Conservation (phyloP, 2,113 vertebrate species). For the Macquaria australasica region DNA sequence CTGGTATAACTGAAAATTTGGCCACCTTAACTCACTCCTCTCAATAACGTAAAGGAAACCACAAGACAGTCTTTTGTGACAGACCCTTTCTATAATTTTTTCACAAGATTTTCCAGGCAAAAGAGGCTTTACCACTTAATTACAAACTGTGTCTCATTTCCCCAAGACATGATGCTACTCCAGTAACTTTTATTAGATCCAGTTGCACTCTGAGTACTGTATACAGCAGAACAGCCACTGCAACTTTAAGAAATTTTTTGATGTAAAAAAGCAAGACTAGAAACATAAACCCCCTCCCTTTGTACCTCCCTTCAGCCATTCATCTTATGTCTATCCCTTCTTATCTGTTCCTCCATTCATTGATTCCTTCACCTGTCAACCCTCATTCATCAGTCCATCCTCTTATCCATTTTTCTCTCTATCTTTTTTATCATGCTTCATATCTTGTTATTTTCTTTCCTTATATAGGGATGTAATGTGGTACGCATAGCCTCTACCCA, state of each 20-base stretch:
- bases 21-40: background rate
- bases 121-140: background rate
- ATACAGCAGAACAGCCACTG: background rate
- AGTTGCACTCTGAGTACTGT: background rate
- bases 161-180: background rate
- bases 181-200: background rate
- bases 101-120: background rate
- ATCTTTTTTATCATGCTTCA: background rate
- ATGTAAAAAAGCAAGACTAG: background rate
- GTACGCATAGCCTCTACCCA: background rate
- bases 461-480: background rate
- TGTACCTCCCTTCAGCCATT: background rate
- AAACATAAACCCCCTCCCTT: background rate
- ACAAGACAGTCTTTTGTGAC: background rate
- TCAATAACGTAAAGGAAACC: background rate
- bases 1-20: background rate
- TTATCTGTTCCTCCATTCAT: background rate
- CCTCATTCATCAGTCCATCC: constrained; percentile 1
- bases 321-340: background rate
- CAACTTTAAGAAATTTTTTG: background rate
- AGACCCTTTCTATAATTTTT: background rate
- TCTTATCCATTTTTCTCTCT: background rate
- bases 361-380: background rate
- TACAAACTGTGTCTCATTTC: background rate
- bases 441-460: background rate